Percentiles rank a stretch among this genome's conserved stretches.
phyloP scores from a whole-genome alignment of 2,888 invertebrate species.

The Hirtodrosophila trivittata region DNA sequence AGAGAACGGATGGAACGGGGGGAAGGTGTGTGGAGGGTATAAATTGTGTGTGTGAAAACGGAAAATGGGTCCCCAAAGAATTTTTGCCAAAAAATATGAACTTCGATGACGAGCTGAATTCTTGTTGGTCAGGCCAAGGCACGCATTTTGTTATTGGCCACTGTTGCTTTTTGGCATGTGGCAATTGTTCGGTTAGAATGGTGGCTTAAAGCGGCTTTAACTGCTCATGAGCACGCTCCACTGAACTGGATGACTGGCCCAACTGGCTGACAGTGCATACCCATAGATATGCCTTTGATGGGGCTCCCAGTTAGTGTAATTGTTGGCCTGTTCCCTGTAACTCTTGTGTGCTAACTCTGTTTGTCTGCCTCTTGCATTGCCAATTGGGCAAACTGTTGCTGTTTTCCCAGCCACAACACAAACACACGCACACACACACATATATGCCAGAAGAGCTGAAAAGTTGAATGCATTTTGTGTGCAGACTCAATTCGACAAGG shows the following conservation, averaged over 20 bases:
- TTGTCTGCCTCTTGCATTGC: constrained; percentile 37
- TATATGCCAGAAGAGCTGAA: constrained; percentile 20
- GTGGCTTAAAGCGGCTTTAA: constrained; percentile 72
- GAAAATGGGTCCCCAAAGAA: constrained; percentile 71
- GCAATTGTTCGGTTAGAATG: constrained; percentile 39
- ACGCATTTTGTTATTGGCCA: constrained; percentile 48
- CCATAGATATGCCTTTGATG: constrained; percentile 36
- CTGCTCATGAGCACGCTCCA: constrained; percentile 62
- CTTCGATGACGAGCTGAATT: constrained; percentile 42
- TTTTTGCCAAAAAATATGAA: constrained; percentile 56
- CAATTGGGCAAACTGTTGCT: constrained; percentile 57
- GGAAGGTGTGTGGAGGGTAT: constrained; percentile 6
- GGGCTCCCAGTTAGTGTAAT: constrained; percentile 47
- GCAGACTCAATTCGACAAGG: not conserved
- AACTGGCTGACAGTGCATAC: constrained; percentile 24
- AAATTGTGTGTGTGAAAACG: constrained; percentile 75
- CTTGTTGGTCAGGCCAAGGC: constrained; percentile 18
- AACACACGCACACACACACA: constrained; percentile 4
- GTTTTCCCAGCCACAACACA: constrained; percentile 27
- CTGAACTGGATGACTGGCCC: constrained; percentile 33
- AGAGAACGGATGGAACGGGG: not conserved
- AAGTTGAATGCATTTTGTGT: constrained; percentile 30
- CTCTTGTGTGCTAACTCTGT: constrained; percentile 17
- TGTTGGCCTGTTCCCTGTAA: constrained; percentile 34
- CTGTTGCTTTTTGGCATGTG: constrained; percentile 34